Conservation (phyloP, 2,888 invertebrate genomes). For the Lordiphosa fenestrarum region DNA sequence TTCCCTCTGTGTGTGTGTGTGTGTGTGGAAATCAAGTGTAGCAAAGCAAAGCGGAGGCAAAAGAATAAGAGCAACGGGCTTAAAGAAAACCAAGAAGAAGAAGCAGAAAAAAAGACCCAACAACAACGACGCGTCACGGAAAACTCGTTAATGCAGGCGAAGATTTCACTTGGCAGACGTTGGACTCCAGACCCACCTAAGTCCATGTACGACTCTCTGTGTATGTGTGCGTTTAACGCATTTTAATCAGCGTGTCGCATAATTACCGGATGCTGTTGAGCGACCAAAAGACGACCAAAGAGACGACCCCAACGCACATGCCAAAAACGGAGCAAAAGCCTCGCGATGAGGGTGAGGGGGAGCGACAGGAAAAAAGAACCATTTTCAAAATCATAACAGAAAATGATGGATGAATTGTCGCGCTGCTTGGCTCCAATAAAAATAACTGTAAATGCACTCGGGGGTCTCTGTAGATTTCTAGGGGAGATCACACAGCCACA, state of each 20-base stretch:
- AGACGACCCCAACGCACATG: slow-evolving; percentile 14
- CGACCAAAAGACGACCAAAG: slow-evolving; percentile 7
- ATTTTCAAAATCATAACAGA: slow-evolving; percentile 72
- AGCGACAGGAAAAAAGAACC: slow-evolving; percentile 15
- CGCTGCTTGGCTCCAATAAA: slow-evolving; percentile 77
- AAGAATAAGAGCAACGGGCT: slow-evolving; percentile 42
- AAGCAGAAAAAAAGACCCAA: slow-evolving; percentile 9
- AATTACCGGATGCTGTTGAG: slow-evolving; percentile 79
- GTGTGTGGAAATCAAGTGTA: slow-evolving; percentile 70
- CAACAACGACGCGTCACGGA: slow-evolving; percentile 67
- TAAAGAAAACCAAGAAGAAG: slow-evolving; percentile 54
- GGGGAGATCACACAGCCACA: slow-evolving; percentile 54
- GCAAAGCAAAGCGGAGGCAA: slow-evolving; percentile 65
- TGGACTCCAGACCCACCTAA: slow-evolving; percentile 62
- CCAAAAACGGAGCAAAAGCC: slow-evolving; percentile 16
- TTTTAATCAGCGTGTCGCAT: slow-evolving; percentile 80
- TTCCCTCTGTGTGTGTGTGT: slow-evolving; percentile 23
- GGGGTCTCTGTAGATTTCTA: slow-evolving; percentile 55
- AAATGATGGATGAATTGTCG: slow-evolving; percentile 76
- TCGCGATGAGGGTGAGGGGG: slow-evolving; percentile 10
- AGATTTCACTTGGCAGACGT: slow-evolving; percentile 68
- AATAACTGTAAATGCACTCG: slow-evolving; percentile 68
- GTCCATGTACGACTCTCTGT: slow-evolving; percentile 27
- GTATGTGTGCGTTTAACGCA: slow-evolving; percentile 63
- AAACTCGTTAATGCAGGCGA: slow-evolving; percentile 73